These are phyloP conservation scores for Hippocampus zosterae DNA, from an alignment of 2,113 vertebrate genomes.

Conservation along the genomic window DNA sequence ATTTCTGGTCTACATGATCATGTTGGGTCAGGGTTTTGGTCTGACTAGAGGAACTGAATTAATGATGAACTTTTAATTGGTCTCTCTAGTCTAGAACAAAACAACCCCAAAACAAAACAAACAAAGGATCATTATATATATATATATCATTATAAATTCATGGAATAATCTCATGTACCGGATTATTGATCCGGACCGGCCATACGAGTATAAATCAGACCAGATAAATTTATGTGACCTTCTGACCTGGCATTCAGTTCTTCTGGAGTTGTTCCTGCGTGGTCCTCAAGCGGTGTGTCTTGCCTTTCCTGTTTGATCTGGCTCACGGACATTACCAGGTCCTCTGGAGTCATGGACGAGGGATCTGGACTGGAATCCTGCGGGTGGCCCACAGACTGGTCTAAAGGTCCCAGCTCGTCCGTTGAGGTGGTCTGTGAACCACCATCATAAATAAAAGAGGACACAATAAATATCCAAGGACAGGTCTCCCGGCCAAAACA, in stretches of 20 bases:
- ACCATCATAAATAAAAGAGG: background rate
- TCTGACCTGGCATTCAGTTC: constrained; percentile 46
- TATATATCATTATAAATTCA: no score
- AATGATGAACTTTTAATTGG: no score
- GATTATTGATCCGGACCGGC: constrained; percentile 18
- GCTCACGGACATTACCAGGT: constrained; percentile 78
- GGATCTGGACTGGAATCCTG: constrained; percentile 68
- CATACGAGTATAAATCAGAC: background rate
- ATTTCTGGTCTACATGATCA: no score
- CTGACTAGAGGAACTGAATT: no score
- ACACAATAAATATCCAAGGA: background rate
- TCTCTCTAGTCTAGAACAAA: no score
- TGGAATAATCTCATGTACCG: no score
- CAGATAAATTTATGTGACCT: background rate
- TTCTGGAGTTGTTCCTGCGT: constrained; percentile 39
- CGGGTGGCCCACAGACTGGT: constrained; percentile 76
- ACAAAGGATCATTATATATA: no score
- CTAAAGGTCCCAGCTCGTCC: constrained; percentile 81
- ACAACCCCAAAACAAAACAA: no score
- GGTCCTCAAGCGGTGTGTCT: constrained; percentile 73
- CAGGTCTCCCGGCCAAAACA: no score
- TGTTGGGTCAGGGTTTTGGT: no score
- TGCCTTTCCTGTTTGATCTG: constrained; percentile 88
- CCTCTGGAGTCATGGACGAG: constrained; percentile 59
- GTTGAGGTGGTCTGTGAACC: constrained; percentile 77